Base-by-base conservation (phyloP, 2,113 vertebrate species). In the Atherinomorus stipes region DNA sequence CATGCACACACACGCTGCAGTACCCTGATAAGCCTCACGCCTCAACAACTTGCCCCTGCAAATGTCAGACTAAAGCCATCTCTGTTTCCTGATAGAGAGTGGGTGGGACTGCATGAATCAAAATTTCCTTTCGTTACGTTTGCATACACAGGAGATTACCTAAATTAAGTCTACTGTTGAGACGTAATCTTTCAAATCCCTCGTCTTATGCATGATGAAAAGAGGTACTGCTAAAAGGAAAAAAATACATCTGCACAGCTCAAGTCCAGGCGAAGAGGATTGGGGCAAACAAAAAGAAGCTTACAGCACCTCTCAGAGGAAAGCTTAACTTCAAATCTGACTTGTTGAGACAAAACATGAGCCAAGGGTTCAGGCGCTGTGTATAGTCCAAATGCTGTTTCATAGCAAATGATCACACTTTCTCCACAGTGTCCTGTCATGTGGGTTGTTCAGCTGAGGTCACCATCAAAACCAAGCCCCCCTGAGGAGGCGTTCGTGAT, bases 41-140 rank as follows among this genome's bases (percentile, higher is more conserved):
- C 86, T 86, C 77, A 81, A 40, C 80, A 83, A 67, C 66, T 81
- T 75, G 81, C 84, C 79, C 75, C 83, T 80, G 87, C 63, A 90
- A 91, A 92, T 92, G 89, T 89, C 85, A 88, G 38, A n/a, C 71
- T 28, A 56, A 44, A 88, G 81, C 70, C 69, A 53, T 68, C 74
- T 80, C 81, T 51, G 70, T 81, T 26, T 66, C 62, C 80, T 81
- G 78, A 88, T 76, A 84, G 72, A 49, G 75, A 72, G 61, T 64
- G 49, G 15, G 80, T 22, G 70, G 58, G 67, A 83, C 44, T 56
- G 58, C 77, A 65, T 71, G 52, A 76, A 86, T 78, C 51, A 62
- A 78, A 74, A 64, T 83, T 84, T 78, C 77, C 56, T 50, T 61
- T 57, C 58, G 80, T 85, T 78, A 68, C 59, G 16, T 83, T 60